phyloP scores from a whole-genome alignment of 1,140 invertebrate genomes.

The Drosophila parvula region DNA sequence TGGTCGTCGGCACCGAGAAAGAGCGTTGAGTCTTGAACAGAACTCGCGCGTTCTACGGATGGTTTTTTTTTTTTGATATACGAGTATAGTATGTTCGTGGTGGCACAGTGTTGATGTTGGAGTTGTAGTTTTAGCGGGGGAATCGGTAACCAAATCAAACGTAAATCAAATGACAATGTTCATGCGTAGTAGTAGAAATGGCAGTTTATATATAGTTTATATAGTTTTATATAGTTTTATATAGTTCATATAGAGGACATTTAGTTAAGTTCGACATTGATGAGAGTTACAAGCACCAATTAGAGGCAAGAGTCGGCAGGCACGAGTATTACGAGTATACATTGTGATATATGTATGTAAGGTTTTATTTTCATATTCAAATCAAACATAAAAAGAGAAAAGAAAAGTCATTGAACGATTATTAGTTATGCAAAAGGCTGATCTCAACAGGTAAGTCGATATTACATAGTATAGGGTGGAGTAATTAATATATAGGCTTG shows the following conservation, averaged over 20 bases:
- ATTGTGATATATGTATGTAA: slow-evolving; percentile 72
- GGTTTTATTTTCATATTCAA: slow-evolving; percentile 50
- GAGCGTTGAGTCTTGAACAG: slow-evolving; percentile 96
- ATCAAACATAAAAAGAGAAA: slow-evolving; percentile 79
- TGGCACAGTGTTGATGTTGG: slow-evolving; percentile 41
- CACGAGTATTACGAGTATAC: slow-evolving; percentile 67
- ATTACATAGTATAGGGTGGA: slow-evolving; percentile 49
- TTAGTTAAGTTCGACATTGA: slow-evolving; percentile 46
- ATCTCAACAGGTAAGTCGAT: slow-evolving; percentile 65
- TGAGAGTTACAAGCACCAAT: slow-evolving; percentile 80
- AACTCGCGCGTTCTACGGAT: slow-evolving; percentile 87
- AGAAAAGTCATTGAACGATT: slow-evolving; percentile 77
- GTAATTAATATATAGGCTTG: slow-evolving; percentile 40
- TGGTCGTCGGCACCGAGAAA: slow-evolving; percentile 94
- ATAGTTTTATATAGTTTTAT: slow-evolving; percentile 23
- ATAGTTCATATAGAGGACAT: slow-evolving; percentile 18
- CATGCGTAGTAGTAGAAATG: slow-evolving; percentile 62
- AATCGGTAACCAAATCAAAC: slow-evolving; percentile 61
- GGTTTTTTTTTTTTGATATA: slow-evolving; percentile 19
- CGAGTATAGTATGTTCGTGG: slow-evolving; percentile 21
- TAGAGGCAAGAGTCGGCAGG: slow-evolving; percentile 78
- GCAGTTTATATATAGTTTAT: slow-evolving; percentile 30
- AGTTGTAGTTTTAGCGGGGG: slow-evolving; percentile 50
- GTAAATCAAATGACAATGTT: slow-evolving; percentile 60
- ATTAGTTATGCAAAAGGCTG: slow-evolving; percentile 76